These are phyloP conservation scores for Amiota communis DNA, from an alignment of 2,888 invertebrate species.

Conservation along the genomic window DNA sequence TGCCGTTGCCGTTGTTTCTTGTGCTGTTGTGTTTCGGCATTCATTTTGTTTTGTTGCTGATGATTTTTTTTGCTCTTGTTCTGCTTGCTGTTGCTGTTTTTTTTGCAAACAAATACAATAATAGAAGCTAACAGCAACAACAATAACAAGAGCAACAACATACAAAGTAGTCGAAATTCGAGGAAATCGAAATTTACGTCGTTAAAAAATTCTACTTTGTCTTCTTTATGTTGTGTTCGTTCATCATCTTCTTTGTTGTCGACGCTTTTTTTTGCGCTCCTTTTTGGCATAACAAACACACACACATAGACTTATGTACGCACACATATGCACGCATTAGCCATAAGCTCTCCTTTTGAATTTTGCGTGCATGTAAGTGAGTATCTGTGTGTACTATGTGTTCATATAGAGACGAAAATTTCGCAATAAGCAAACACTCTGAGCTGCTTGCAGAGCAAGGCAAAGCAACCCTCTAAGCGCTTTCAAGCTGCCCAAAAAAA, in stretches of 20 bases:
- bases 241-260: constrained; percentile 25
- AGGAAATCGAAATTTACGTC: constrained; percentile 66
- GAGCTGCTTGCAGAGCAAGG: not conserved
- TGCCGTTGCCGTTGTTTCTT: constrained; percentile 7
- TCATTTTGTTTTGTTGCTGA: constrained; percentile 26
- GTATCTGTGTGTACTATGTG: not conserved
- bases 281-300: constrained; percentile 31
- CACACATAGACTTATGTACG: not conserved
- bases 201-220: constrained; percentile 53
- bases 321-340: not conserved
- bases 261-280: constrained; percentile 12
- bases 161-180: constrained; percentile 60
- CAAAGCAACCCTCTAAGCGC: too few relatives aligned
- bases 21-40: constrained; percentile 29
- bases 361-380: not conserved
- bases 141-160: constrained; percentile 10
- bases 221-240: constrained; percentile 32
- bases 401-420: constrained; percentile 18
- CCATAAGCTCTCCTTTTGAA: not conserved
- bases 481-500: too few relatives aligned
- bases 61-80: constrained; percentile 20
- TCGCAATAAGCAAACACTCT: constrained; percentile 14
- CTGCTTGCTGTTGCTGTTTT: constrained; percentile 20
- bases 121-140: constrained; percentile 50
- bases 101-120: constrained; percentile 58